Conservation (phyloP, 2,797 vertebrate species). For the Furcifer pardalis region DNA sequence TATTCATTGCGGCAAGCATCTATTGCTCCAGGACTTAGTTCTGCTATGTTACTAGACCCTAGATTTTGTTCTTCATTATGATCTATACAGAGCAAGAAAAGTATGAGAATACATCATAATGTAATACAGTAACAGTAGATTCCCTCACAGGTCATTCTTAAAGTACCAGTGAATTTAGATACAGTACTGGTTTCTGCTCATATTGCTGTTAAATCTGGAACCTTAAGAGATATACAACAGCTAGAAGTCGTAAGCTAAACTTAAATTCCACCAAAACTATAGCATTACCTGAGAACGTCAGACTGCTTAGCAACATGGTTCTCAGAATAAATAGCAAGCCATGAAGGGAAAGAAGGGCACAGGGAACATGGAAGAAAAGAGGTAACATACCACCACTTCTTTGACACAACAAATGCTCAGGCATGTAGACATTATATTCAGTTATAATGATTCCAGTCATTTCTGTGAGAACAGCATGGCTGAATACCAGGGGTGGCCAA, state of each 20-base stretch:
- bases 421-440: not conserved
- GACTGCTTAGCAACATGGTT: not conserved
- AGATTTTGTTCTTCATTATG: slow-evolving; percentile 82
- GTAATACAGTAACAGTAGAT: not conserved
- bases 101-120: not conserved
- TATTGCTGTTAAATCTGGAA: not conserved
- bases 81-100: slow-evolving; percentile 72
- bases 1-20: slow-evolving; percentile 88
- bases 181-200: not conserved
- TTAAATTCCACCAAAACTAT: no score
- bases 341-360: not conserved
- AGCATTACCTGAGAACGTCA: no score
- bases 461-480: no score
- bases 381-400: not conserved
- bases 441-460: no score
- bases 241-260: no score
- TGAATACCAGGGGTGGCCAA: no score
- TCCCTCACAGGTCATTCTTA: not conserved
- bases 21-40: slow-evolving; percentile 94
- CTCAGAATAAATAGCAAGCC: not conserved
- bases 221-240: not conserved
- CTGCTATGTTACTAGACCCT: slow-evolving; percentile 87
- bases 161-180: not conserved
- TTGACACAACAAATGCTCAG: not conserved
- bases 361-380: not conserved